Percentiles rank a stretch among this genome's conserved stretches.
These are phyloP conservation scores for Caenorhabditis drosophilae DNA, from an alignment of 2,888 invertebrate species.

Conservation along the genomic window DNA sequence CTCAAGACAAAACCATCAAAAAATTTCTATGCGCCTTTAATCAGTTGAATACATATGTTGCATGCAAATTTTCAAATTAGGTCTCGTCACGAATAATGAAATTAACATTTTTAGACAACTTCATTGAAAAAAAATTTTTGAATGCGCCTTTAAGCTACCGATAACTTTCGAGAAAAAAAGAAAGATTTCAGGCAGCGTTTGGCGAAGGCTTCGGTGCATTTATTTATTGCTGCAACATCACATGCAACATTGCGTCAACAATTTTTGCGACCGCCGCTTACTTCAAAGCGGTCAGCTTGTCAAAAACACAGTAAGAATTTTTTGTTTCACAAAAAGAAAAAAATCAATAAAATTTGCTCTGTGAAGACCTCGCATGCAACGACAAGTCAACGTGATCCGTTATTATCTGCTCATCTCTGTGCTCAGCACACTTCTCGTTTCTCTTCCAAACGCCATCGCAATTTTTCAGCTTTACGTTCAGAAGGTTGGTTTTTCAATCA, in stretches of 20 bases:
- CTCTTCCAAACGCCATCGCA: conserved; percentile 51
- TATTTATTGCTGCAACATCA: conserved; percentile 52
- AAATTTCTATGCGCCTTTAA: no score
- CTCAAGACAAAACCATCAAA: no score
- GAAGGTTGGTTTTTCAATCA: conserved; percentile 18
- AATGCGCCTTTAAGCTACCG: no score
- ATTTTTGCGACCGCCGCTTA: conserved; percentile 49
- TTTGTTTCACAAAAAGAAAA: not conserved
- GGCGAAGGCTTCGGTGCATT: conserved; percentile 52
- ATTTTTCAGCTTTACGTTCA: conserved; percentile 47
- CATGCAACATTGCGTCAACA: conserved; percentile 48
- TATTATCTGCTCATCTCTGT: conserved; percentile 55
- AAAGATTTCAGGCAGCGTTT: conserved; percentile 41
- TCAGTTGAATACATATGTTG: no score
- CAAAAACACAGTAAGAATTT: conserved; percentile 42
- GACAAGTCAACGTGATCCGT: conserved; percentile 50
- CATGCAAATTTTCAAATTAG: no score
- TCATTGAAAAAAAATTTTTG: no score
- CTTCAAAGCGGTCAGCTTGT: conserved; percentile 39
- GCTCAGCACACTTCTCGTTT: conserved; percentile 53
- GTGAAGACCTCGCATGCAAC: conserved; percentile 49
- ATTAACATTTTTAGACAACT: no score
- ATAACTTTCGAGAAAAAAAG: no score
- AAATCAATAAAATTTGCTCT: conserved; percentile 7
- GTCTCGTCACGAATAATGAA: no score